Conservation (phyloP, 1,140 invertebrate species). For the Diabrotica virgifera region DNA sequence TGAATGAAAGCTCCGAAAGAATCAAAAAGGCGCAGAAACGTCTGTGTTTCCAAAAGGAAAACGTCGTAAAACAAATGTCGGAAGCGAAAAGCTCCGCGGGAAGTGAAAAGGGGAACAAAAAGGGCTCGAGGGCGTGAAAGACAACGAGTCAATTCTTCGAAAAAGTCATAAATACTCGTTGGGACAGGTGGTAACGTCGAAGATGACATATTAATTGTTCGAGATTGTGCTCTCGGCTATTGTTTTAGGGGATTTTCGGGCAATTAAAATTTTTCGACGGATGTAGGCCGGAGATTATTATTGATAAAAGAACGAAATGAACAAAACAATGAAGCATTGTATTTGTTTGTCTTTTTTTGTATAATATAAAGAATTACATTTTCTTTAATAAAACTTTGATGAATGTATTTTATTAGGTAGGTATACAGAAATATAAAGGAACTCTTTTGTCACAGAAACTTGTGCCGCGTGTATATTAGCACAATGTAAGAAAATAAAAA, state of each 20-base stretch:
- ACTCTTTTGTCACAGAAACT: too few relatives aligned
- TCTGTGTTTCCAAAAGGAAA: slow-evolving; percentile 15
- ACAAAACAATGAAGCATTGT: too few relatives aligned
- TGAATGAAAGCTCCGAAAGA: not conserved
- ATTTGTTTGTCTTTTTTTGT: too few relatives aligned
- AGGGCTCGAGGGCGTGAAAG: slow-evolving; percentile 25
- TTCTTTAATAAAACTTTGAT: too few relatives aligned
- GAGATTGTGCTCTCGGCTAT: not conserved
- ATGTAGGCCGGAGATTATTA: too few relatives aligned
- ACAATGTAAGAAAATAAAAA: too few relatives aligned
- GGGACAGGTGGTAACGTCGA: slow-evolving; percentile 28
- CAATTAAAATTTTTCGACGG: too few relatives aligned
- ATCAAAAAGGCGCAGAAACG: not conserved
- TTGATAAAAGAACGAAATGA: too few relatives aligned
- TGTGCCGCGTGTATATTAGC: too few relatives aligned
- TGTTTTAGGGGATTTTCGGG: not conserved
- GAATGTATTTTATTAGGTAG: too few relatives aligned
- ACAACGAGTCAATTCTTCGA: slow-evolving; percentile 28
- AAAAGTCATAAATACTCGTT: slow-evolving; percentile 27
- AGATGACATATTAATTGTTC: slow-evolving; percentile 30
- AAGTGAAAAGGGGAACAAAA: slow-evolving; percentile 21
- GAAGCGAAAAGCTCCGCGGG: slow-evolving; percentile 24
- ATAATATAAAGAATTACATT: too few relatives aligned
- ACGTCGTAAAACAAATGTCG: slow-evolving; percentile 23
- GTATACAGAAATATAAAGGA: too few relatives aligned